Evolutionary conservation across 2,113 vertebrate genomes (phyloP), one percentile per base, ranked within the genome.

Genomic region (Ranitomeya variabilis): DNA sequence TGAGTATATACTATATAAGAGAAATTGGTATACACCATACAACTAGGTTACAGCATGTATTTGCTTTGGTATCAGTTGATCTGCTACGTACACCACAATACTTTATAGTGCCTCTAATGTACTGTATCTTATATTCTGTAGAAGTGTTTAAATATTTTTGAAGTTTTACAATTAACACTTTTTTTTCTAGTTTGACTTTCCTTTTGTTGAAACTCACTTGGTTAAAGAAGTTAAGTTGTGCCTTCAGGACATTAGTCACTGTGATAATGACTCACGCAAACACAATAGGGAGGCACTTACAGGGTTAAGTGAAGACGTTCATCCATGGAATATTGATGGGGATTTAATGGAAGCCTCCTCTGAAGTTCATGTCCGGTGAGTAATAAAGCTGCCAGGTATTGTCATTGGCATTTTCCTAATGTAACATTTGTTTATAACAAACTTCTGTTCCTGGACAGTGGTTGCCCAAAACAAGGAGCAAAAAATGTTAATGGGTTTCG

Each of bases 291-390:
- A 81, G 76, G 77, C 52, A 26, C 90, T 80, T 16, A 64, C 90
- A 88, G 87, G 90, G 91, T 87, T 92, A 83, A 90, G 90, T 52
- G 94, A 94, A 92, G 92, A 90, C 16, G 91, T n/a, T 67, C 93
- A 92, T 73, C 96, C 94, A 77, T 97, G 96, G 96, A 97, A 97
- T 88, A 92, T 97, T 86, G 96, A 97, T 73, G 96, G 97, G 26
- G 94, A 97, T 85, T 93, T 97, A 91, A 90, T 96, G 92, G 92
- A 95, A 91, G 93, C 89, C 74, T 74, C 93, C 7, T 94, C 94
- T 21, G 95, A 96, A 87, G 90, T 97, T 88, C 94, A 96, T 0
- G 80, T 97, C 89, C 94, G 94, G 96, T 97, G 55, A 86, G 85
- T 86, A 21, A 4, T 71, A 26, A 19, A 9, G 59, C 59, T 16